Evolutionary conservation across 1,140 invertebrate species (phyloP).

Genomic region (Alviniconcha marisindica): DNA sequence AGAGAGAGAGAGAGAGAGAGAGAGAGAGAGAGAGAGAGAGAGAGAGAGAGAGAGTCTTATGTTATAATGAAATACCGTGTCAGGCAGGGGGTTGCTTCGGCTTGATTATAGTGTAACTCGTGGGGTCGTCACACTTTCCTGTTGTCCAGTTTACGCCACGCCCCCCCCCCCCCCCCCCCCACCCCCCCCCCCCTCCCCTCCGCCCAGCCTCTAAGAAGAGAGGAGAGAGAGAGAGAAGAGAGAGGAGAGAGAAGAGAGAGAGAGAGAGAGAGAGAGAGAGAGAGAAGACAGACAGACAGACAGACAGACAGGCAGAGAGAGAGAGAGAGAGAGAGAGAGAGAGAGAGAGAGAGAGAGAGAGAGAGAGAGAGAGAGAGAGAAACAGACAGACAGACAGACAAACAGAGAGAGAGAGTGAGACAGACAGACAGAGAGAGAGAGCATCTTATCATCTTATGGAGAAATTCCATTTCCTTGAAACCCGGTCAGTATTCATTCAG

Average conservation of each 20-base stretch:
- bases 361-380: constrained; percentile 15
- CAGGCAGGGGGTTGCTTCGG: no score
- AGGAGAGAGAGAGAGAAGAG: not conserved
- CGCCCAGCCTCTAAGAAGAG: no score
- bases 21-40: constrained; percentile 1
- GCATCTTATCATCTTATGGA: no score
- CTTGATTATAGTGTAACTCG: no score
- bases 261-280: not conserved
- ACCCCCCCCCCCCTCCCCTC: no score
- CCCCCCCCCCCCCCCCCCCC: no score
- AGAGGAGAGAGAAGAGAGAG: not conserved
- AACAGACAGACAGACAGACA: not conserved
- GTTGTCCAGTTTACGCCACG: no score
- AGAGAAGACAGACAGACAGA: not conserved
- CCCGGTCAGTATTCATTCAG: no score
- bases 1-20: constrained; percentile 10
- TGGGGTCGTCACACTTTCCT: no score
- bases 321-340: constrained; percentile 22
- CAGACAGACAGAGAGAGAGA: not conserved
- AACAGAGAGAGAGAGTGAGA: not conserved
- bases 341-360: constrained; percentile 9
- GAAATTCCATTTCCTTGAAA: no score
- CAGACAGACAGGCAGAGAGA: constrained; percentile 1
- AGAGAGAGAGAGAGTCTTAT: not conserved
- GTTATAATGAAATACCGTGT: no score